Evolutionary conservation across 2,888 invertebrate genomes (phyloP), one percentile per base, ranked within the genome.

Genomic region (Ornithoptera priamus): DNA sequence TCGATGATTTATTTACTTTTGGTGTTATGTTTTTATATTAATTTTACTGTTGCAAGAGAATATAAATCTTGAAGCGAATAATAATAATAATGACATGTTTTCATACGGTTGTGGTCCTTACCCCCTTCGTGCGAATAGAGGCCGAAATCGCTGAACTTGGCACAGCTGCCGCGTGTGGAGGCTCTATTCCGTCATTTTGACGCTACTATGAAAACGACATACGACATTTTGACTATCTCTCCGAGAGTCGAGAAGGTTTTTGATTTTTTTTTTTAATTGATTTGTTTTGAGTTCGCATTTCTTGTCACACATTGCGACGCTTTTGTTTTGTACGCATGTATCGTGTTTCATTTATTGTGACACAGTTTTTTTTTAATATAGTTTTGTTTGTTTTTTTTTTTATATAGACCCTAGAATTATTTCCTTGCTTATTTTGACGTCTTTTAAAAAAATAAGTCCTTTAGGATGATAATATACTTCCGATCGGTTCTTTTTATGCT

Each of bases 91-190:
- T 67, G 20, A 64, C 63, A 68, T 71, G 42, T 67, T 70, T 63
- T 71, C 73, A 75, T 67, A 68, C 72, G 84, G 83, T 83, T 83
- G 75, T 81, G 85, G 86, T 83, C 75, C 77, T 78, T 81, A 79
- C 75, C 70, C 46, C 15, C 72, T n/a, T 10, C 50, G 67, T 73
- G 59, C 64, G 61, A 50, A 68, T 86, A 92, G 90, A 85, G 93
- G 80, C 93, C 93, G 84, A 89, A 89, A 76, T 93, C 93, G 75
- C 88, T 93, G 78, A 93, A 92, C 84, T 77, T 93, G 70, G 88
- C 89, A 10, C 93, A 93, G 83, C 85, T 93, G 80, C 88, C 90
- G 36, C 85, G 89, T 15, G 90, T 92, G 65, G 90, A 90, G 72
- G 92, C 91, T 2, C 75, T 92, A 61, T 92, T 92, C 81, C 80